Conservation (phyloP, 2,888 invertebrate species). For the Euproctis similis region DNA sequence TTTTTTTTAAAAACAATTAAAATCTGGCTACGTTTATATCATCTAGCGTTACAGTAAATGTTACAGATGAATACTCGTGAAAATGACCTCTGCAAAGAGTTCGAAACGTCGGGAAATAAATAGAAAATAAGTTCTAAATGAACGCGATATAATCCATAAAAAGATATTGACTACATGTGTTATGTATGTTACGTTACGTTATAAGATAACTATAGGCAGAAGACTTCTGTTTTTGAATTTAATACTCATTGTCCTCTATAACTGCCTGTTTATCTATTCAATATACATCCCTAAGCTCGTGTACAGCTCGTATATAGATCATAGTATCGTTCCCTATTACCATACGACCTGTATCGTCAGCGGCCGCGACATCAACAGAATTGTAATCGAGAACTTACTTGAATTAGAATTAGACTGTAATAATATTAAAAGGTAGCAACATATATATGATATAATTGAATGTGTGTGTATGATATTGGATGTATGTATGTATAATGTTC, state of each 20-base stretch:
- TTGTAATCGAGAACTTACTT: constrained; percentile 30
- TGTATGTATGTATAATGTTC: background rate
- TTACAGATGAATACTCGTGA: too few relatives aligned
- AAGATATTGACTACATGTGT: too few relatives aligned
- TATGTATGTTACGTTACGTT: too few relatives aligned
- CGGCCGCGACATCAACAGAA: constrained; percentile 37
- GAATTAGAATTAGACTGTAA: constrained; percentile 52
- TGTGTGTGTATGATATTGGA: constrained; percentile 4
- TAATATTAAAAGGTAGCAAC: constrained; percentile 30
- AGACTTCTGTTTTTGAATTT: background rate
- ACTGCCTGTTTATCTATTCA: constrained; percentile 44
- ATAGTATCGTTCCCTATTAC: constrained; percentile 67
- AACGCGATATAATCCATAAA: too few relatives aligned
- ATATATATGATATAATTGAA: constrained; percentile 15
- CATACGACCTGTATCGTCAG: constrained; percentile 60
- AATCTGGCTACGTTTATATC: background rate
- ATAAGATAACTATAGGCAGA: constrained; percentile 8
- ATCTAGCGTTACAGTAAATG: too few relatives aligned
- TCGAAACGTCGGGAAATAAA: too few relatives aligned
- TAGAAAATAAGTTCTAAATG: too few relatives aligned
- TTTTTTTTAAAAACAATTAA: too few relatives aligned
- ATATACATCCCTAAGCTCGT: constrained; percentile 53
- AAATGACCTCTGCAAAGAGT: too few relatives aligned
- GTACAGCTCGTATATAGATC: constrained; percentile 74
- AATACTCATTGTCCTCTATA: constrained; percentile 35